phyloP scores from a whole-genome alignment of 2,797 vertebrate genomes.

The Pyrocephalus nanus region DNA sequence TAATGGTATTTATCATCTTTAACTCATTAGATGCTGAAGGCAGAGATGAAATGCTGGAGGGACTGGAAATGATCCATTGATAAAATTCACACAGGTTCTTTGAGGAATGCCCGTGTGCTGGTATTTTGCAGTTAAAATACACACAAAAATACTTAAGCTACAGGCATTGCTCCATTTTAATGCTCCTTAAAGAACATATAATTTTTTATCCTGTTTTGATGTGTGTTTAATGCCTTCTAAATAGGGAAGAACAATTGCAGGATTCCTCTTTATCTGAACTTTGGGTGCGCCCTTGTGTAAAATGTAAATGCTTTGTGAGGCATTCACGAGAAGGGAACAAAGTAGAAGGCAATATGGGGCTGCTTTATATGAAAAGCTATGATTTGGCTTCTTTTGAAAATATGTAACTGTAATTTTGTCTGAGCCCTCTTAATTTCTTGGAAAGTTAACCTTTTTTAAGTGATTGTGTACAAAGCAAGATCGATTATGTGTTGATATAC shows the following conservation, averaged over 20 bases:
- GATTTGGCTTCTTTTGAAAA: not conserved
- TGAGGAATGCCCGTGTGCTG: not conserved
- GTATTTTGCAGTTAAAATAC: slow-evolving; percentile 8
- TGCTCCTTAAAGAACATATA: not conserved
- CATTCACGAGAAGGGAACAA: not conserved
- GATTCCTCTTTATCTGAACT: slow-evolving; percentile 33
- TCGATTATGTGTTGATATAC: not conserved
- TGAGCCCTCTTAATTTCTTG: not conserved
- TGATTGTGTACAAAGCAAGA: not conserved
- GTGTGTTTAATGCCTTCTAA: not conserved
- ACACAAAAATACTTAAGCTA: not conserved
- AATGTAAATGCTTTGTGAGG: slow-evolving; percentile 38
- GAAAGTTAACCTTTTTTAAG: not conserved
- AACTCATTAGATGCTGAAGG: slow-evolving; percentile 65
- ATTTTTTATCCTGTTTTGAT: not conserved
- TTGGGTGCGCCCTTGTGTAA: not conserved
- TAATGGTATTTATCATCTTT: slow-evolving; percentile 69
- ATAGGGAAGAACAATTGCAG: not conserved
- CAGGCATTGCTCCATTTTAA: not conserved
- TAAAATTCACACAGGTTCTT: not conserved
- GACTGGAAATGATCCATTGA: not conserved
- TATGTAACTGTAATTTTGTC: not conserved
- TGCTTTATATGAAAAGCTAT: not conserved
- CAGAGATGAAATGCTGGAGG: not conserved
- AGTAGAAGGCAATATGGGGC: not conserved